Evolutionary conservation across 2,797 vertebrate genomes (phyloP).

Genomic region (Sparus aurata): DNA sequence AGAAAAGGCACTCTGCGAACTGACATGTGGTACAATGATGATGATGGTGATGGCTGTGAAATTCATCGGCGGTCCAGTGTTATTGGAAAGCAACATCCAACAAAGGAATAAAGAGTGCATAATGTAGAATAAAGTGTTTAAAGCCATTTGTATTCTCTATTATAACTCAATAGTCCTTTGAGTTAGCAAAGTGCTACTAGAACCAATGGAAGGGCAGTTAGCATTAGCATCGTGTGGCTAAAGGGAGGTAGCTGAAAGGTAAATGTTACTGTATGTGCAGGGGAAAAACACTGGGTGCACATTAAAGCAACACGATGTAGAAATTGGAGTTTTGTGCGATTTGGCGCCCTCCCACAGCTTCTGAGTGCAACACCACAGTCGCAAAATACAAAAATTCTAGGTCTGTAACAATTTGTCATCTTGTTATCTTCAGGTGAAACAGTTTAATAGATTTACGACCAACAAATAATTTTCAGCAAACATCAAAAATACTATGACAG

Average conservation of each 20-base stretch:
- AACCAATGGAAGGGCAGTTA: background rate
- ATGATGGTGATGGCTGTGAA: background rate
- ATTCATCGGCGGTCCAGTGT: background rate
- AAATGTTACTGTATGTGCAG: no score
- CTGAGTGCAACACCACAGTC: no score
- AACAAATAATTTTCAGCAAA: no score
- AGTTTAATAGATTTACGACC: background rate
- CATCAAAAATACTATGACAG: background rate
- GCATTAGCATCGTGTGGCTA: background rate
- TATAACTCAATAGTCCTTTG: background rate
- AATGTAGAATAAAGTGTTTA: background rate
- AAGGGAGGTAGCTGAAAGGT: background rate
- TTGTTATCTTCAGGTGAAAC: no score
- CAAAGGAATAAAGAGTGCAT: background rate
- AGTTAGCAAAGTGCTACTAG: background rate
- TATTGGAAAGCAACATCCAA: background rate
- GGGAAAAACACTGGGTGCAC: no score
- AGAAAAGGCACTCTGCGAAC: background rate
- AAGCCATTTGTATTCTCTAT: background rate
- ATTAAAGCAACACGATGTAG: no score
- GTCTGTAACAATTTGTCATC: no score
- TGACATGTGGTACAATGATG: conserved; percentile 8
- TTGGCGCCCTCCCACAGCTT: no score
- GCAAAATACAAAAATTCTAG: no score
- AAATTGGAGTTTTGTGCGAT: no score